Conservation (phyloP, 1,140 invertebrate species). For the Uloborus diversus region DNA sequence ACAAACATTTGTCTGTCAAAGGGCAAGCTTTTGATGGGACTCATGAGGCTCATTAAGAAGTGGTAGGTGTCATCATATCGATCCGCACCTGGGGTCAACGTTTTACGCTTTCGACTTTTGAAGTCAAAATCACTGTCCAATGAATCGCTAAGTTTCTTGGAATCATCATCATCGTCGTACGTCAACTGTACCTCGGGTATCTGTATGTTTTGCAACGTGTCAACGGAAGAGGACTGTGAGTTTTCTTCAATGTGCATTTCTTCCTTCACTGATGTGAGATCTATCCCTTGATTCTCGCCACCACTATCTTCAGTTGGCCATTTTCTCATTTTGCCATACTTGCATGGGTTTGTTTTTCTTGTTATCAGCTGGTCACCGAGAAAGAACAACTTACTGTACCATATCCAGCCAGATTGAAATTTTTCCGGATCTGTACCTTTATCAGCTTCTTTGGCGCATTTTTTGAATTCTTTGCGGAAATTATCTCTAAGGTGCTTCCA, state of each 20-base stretch:
- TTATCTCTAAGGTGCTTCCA: slow-evolving; percentile 3
- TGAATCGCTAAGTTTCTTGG: too few relatives aligned
- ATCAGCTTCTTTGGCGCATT: not conserved
- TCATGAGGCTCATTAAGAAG: slow-evolving; percentile 2
- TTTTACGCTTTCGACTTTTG: not conserved
- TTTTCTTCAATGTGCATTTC: not conserved
- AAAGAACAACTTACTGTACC: not conserved
- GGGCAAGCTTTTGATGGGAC: not conserved
- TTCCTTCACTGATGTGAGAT: not conserved
- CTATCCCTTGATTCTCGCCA: not conserved
- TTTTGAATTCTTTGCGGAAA: slow-evolving; percentile 6
- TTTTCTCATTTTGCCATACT: not conserved
- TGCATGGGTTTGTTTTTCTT: not conserved
- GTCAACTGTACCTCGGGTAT: not conserved
- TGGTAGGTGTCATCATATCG: slow-evolving; percentile 1
- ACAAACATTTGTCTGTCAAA: not conserved
- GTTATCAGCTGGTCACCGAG: not conserved
- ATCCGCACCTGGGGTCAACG: too few relatives aligned
- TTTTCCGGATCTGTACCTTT: not conserved
- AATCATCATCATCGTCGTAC: not conserved
- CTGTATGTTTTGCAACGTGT: not conserved
- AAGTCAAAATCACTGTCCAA: not conserved
- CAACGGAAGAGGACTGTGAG: not conserved
- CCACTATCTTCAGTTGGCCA: not conserved
- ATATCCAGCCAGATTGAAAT: not conserved